phyloP scores from a whole-genome alignment of 2,113 vertebrate genomes.

The Regulus satrapa region DNA sequence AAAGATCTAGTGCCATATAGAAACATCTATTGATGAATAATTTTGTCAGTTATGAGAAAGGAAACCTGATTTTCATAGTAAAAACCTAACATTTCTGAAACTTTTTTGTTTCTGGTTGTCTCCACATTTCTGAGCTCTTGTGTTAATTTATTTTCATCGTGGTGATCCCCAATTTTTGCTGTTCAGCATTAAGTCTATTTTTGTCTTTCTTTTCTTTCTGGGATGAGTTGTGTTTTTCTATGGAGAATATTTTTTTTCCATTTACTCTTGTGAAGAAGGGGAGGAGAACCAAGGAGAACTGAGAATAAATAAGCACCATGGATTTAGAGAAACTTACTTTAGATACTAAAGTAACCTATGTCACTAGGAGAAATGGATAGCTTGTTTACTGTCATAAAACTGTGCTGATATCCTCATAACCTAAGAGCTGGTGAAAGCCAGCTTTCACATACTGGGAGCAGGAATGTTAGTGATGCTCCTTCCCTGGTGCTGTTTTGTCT shows the following conservation, averaged over 20 bases:
- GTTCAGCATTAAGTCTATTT: background rate
- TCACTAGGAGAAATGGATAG: background rate
- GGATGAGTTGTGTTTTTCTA: background rate
- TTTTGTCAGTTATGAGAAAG: background rate
- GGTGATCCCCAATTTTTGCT: background rate
- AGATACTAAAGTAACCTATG: background rate
- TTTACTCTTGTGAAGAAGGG: background rate
- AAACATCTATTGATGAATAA: background rate
- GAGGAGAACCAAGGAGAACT: background rate
- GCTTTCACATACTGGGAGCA: background rate
- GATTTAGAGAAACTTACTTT: background rate
- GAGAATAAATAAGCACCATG: background rate
- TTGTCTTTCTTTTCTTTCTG: background rate
- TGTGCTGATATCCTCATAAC: background rate
- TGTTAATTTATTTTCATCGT: background rate
- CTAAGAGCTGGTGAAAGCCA: background rate
- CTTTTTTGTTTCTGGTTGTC: background rate
- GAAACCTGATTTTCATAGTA: background rate
- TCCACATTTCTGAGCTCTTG: background rate
- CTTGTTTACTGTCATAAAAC: background rate
- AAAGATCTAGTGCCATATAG: background rate
- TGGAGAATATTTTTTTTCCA: background rate
- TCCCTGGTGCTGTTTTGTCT: background rate
- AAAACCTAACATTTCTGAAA: background rate
- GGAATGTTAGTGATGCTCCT: background rate